A percentile compares a stretch with the other conserved stretches of the same genome.
Evolutionary conservation across 2,113 vertebrate genomes (phyloP).

Genomic region (Agapornis roseicollis): DNA sequence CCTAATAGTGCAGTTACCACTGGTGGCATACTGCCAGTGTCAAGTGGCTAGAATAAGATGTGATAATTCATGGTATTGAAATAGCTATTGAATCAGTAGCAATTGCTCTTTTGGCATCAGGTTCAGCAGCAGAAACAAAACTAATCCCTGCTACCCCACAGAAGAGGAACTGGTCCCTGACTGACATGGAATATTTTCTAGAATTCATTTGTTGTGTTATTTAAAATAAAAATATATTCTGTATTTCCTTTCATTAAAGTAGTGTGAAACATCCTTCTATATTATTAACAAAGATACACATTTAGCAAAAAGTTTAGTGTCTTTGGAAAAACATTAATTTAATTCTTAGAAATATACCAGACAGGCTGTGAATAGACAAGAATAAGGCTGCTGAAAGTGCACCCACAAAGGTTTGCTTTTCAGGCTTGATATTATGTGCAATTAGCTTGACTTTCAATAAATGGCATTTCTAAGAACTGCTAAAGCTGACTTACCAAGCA

Average conservation of each 20-base stretch:
- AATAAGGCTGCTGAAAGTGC: conserved; percentile 41
- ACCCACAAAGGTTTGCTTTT: conserved; percentile 50
- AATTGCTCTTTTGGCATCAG: neutral
- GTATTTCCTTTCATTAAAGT: neutral
- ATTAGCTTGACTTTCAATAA: conserved; percentile 71
- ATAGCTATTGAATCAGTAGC: neutral
- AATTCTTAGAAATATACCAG: conserved; percentile 45
- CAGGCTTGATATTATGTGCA: conserved; percentile 46
- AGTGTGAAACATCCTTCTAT: neutral
- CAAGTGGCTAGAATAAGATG: neutral
- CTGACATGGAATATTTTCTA: neutral
- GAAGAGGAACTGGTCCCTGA: neutral
- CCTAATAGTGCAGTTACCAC: neutral
- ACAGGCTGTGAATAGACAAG: neutral
- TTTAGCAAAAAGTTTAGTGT: neutral
- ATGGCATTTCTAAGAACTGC: conserved; percentile 53
- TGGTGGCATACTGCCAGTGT: neutral
- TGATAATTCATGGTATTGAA: neutral
- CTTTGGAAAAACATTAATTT: conserved; percentile 13
- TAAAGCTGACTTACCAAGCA: conserved; percentile 24
- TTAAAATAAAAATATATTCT: neutral
- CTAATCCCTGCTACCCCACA: neutral
- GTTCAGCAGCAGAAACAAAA: neutral
- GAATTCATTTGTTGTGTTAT: neutral
- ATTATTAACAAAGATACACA: neutral